Evolutionary conservation across 2,888 invertebrate genomes (phyloP), one percentile per base, ranked within the genome.

Genomic region (Euphydryas editha): DNA sequence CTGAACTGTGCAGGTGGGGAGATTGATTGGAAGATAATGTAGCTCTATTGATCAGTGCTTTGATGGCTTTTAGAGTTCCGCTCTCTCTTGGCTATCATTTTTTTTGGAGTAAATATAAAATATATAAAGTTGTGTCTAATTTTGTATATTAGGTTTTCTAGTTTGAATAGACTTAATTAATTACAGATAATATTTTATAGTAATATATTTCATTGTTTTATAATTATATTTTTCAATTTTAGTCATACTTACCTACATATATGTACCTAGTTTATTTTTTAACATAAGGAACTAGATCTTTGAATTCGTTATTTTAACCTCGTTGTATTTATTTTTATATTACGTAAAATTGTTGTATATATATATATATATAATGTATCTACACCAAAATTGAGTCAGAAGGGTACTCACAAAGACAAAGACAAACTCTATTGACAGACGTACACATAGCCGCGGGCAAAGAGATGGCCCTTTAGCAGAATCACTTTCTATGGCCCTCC

Each of bases 1-100:
- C 79, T 78, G 78, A 75, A 76, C 72, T 76, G 78, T 75, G 79
- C 86, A 87, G 87, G 87, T 87, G 87, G 83, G 81, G 81, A 79
- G 85, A 86, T 86, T 82, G 83, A 78, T 80, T 77, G 74, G 76
- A 63, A 75, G 86, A 85, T 87, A 84, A 82, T 78, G 76, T 78
- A 72, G 80, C 77, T 81, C 78, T 81, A 79, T 80, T 78, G 79
- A 80, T 79, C 74, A 73, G 77, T 75, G 79, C 78, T 80, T 81
- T 79, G 81, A 81, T 80, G 81, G 78, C 76, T 74, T 72, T 72
- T 69, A 65, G 70, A 73, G 73, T 62, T 57, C 71, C 73, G 71
- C 54, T 58, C 57, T 60, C 51, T 44, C 37, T 30, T 20, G 39
- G 20, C 47, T 17, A 57, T 20, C 36, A 24, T 37, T 17, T 56